These are phyloP conservation scores for Tetragnatha versicolor DNA, from an alignment of 1,140 invertebrate genomes.

Conservation along the genomic window DNA sequence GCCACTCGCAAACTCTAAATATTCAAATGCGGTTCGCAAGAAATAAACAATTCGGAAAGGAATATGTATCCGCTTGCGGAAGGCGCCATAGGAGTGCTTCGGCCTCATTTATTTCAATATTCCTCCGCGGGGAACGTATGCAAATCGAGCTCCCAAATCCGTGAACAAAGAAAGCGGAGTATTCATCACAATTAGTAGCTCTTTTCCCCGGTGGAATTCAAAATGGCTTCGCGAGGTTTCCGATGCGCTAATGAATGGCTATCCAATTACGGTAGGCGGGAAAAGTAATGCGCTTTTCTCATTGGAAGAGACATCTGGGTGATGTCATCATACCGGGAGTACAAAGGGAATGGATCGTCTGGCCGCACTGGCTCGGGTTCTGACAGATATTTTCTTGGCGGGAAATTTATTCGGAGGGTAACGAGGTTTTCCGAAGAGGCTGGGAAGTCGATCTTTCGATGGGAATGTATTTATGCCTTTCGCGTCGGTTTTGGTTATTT, in stretches of 20 bases:
- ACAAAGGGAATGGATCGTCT: too few species aligned
- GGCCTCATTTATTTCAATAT: conserved; percentile 26
- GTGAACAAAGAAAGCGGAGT: conserved; percentile 12
- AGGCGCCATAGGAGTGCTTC: neutral
- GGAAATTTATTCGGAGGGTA: too few species aligned
- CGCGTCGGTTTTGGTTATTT: too few species aligned
- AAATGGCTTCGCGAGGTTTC: neutral
- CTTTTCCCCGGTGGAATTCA: neutral
- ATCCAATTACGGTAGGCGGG: neutral
- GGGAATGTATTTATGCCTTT: too few species aligned
- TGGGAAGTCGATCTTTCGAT: too few species aligned
- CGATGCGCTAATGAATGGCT: conserved; percentile 11
- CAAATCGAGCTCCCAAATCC: conserved; percentile 16
- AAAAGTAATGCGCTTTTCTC: neutral
- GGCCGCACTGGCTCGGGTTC: too few species aligned
- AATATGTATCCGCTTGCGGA: neutral
- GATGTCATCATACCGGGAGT: neutral
- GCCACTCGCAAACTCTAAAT: neutral
- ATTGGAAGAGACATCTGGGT: neutral
- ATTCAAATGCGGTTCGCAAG: conserved; percentile 12
- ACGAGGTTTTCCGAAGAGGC: too few species aligned
- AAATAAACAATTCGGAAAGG: conserved; percentile 12
- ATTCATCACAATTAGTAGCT: conserved; percentile 27
- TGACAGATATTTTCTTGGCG: too few species aligned
- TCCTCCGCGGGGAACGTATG: neutral